Evolutionary conservation across 2,113 vertebrate species (phyloP).

Genomic region (Phalacrocorax carbo): DNA sequence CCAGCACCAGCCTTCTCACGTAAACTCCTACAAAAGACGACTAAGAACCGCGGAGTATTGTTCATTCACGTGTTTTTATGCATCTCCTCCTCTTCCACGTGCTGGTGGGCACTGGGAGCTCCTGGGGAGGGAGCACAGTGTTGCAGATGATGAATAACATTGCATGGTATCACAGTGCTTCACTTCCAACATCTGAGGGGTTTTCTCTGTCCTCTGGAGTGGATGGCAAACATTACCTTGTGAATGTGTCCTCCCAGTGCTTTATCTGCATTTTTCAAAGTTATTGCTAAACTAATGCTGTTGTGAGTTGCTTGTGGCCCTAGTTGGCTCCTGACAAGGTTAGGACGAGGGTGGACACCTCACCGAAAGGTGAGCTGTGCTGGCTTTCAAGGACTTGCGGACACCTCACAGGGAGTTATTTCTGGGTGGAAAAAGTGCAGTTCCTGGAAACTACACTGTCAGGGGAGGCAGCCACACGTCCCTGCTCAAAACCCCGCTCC

Average conservation of each 20-base stretch:
- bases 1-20: not conserved
- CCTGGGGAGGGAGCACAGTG: not conserved
- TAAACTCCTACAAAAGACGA: not conserved
- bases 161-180: not conserved
- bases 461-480: not conserved
- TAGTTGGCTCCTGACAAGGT: not conserved
- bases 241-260: not conserved
- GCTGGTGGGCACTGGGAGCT: not conserved
- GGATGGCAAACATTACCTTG: not conserved
- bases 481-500: not conserved
- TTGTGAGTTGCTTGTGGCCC: not conserved
- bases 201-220: not conserved
- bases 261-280: not conserved
- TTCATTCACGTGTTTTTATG: fast-evolving
- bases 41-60: not conserved
- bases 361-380: not conserved
- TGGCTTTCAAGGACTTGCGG: not conserved
- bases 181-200: not conserved
- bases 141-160: not conserved
- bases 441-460: not conserved
- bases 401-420: fast-evolving
- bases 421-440: not conserved
- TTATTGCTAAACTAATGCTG: not conserved
- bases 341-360: not conserved
- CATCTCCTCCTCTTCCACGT: not conserved